Base-by-base conservation (phyloP, 2,888 invertebrate species). In the Melitaea athalia region DNA sequence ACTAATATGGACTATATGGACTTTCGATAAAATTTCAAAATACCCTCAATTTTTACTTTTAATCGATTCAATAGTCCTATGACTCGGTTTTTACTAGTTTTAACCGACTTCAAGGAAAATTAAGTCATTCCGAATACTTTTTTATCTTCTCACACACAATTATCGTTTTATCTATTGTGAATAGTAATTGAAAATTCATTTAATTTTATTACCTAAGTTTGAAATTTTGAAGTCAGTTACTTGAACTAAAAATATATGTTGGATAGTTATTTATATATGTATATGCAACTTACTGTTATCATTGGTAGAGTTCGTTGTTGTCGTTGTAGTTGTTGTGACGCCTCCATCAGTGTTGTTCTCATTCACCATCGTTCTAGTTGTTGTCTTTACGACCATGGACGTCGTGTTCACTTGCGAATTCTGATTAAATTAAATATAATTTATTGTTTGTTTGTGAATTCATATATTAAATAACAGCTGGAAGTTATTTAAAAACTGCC, bases 351-450 rank as follows among this genome's bases (percentile, higher is more conserved):
- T 79, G 76, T 76, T 83, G 78, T 77, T 84, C 75, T 93, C 93
- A 85, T 90, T 93, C 74, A 93, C 84, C 59, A 92, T 92, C 52
- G 94, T 94, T 65, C 94, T 92, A 57, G 94, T 94, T 45, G 94
- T 94, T 75, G 95, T 95, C 79, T 95, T 94, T 70, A 94, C 93
- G 69, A 94, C 93, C 86, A 93, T 92, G 43, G 93, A 93, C 68
- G 90, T 92, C 43, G 93, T 93, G 86, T 92, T 93, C 75, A 93
- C 93, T 84, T 92, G 92, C 68, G 92, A 88, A 75, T 93, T 92
- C 93, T 93, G 77, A 65, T 49, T 24, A 59, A 66, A 24, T 59
- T 65, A 47, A 42, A 4, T 24, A 57, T 5, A 15, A 33, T 6
- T 33, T 24, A 24, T 24, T 24, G 3, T 24, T 24, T 24, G 3